Evolutionary conservation across 2,113 vertebrate genomes (phyloP).

Genomic region (Xyrauchen texanus): DNA sequence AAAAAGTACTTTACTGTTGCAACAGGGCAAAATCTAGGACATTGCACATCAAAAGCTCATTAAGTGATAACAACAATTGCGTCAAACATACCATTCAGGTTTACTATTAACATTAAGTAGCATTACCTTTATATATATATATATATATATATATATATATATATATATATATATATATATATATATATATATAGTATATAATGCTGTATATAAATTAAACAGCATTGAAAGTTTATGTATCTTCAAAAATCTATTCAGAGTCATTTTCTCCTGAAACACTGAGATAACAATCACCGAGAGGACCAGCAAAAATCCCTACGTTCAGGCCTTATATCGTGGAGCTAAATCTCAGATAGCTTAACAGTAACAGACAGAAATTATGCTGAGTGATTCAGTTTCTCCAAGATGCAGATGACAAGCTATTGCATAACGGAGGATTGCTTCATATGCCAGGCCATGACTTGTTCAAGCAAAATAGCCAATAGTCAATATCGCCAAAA

Average conservation of each 20-base stretch:
- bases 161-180: not conserved
- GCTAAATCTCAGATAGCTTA: not conserved
- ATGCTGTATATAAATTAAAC: not conserved
- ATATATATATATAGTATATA: not conserved
- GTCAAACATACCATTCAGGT: not conserved
- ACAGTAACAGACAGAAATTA: not conserved
- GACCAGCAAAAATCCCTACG: not conserved
- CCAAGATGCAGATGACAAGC: not conserved
- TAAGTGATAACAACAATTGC: slow-evolving; percentile 20
- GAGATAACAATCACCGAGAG: not conserved
- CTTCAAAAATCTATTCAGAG: not conserved
- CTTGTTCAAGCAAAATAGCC: not conserved
- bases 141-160: not conserved
- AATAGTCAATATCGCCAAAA: slow-evolving; percentile 12
- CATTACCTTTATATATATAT: not conserved
- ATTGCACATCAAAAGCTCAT: slow-evolving; percentile 5
- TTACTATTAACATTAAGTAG: slow-evolving; percentile 12
- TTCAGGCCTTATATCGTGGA: not conserved
- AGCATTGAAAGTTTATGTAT: too few relatives aligned
- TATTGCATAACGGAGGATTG: not conserved
- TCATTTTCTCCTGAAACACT: not conserved
- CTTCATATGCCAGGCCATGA: slow-evolving; percentile 5
- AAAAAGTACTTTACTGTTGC: not conserved
- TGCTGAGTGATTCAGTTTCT: not conserved
- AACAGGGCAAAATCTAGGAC: not conserved